Evolutionary conservation across 2,113 vertebrate species (phyloP), one percentile per base, ranked within the genome.

Genomic region (Oncorhynchus kisutch): DNA sequence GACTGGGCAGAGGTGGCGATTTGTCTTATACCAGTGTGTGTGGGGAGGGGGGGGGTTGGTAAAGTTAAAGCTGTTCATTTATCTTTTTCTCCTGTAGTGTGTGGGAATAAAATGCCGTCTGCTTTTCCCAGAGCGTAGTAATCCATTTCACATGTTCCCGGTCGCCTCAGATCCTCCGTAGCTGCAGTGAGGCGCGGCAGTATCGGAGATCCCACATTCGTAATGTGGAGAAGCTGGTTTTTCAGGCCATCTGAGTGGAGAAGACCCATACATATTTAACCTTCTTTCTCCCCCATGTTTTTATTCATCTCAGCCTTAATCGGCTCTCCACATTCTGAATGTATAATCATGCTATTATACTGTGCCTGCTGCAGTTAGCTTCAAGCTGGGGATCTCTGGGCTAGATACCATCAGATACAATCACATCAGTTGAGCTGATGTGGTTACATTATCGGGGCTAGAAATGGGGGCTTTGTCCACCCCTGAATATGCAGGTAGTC

Each of bases 241-340:
- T 4, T 67, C 11, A 29, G 25, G 12, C n/a, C 65, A 67, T 27
- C 65, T 29, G 24, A 75, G 73, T 80, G 82, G 20, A 54, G 22
- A 27, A 9, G 12, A 13, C 65, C 27, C 74, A 88, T 89, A 69
- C 87, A 86, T 89, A 86, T 88, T 90, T 89, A 66, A 85, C 79
- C 68, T 70, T 68, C 74, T 49, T 68, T 74, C 72, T 45, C 39
- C 9, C 2, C 72, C 65, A 67, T 67, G 70, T 82, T 86, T 88
- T 87, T 74, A 83, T 81, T 86, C 78, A 78, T 85, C 81, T 77
- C 8, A 14, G 73, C 73, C 72, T 25, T 86, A 78, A 87, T 87
- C 60, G 74, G 75, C 79, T 66, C 70, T 77, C 73, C 73, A 77
- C 81, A 74, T 79, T 79, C 81, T 82, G 81, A 84, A 85, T 85